These are phyloP conservation scores for Drosophila rufa DNA, from an alignment of 1,140 invertebrate species.

Conservation along the genomic window DNA sequence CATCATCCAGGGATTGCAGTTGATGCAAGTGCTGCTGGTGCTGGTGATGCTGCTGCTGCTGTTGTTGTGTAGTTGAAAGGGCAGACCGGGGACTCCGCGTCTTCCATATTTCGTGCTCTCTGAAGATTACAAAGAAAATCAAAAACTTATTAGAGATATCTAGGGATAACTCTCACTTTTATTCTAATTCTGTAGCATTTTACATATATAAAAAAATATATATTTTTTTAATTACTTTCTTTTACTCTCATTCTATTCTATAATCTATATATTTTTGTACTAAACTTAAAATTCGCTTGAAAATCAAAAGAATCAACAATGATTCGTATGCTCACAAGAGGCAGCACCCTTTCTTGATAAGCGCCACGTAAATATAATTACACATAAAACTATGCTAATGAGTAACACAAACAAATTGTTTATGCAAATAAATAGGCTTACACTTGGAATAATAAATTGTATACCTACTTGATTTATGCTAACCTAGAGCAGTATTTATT, in stretches of 20 bases:
- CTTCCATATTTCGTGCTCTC: constrained; percentile 82
- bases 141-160: too few relatives aligned
- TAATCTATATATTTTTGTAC: not conserved
- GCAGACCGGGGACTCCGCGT: constrained; percentile 52
- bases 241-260: too few relatives aligned
- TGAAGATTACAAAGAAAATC: constrained; percentile 6
- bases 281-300: not conserved
- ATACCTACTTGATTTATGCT: too few relatives aligned
- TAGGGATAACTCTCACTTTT: too few relatives aligned
- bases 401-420: not conserved
- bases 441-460: not conserved
- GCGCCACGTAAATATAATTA: not conserved
- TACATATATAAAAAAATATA: too few relatives aligned
- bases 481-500: too few relatives aligned
- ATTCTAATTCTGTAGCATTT: too few relatives aligned
- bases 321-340: not conserved
- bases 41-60: constrained; percentile 59
- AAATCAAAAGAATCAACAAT: not conserved
- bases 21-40: constrained; percentile 62
- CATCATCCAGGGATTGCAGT: constrained; percentile 41
- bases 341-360: not conserved
- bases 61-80: constrained; percentile 35
- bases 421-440: not conserved
- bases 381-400: not conserved
- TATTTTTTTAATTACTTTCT: too few relatives aligned